Conservation (phyloP, 2,888 invertebrate species). For the Leptura quadrifasciata region DNA sequence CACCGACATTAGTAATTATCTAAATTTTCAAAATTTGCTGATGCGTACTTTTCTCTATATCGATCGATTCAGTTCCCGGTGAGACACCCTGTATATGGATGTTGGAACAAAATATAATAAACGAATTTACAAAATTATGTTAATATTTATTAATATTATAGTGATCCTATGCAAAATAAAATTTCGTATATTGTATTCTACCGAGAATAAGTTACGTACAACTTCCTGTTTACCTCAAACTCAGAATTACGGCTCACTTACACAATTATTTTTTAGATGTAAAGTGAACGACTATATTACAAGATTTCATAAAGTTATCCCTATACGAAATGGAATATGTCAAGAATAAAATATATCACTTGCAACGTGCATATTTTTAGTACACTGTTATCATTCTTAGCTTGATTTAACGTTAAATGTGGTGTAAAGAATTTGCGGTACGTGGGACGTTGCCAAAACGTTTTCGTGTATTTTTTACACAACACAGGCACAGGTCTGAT, state of each 20-base stretch:
- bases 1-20: no score
- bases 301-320: background rate
- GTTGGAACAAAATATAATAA: no score
- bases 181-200: no score
- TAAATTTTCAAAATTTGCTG: no score
- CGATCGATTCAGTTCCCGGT: no score
- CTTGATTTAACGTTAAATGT: conserved; percentile 29
- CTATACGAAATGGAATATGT: background rate
- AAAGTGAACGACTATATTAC: background rate
- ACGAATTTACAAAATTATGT: no score
- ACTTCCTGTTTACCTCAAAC: background rate
- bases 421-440: conserved; percentile 33
- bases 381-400: conserved; percentile 26
- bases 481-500: background rate
- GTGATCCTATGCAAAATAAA: no score
- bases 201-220: background rate
- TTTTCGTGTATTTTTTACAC: conserved; percentile 16
- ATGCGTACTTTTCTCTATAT: no score
- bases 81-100: no score
- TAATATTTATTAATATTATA: no score
- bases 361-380: conserved; percentile 25
- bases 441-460: conserved; percentile 29
- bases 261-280: background rate
- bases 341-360: conserved; percentile 14
- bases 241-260: background rate